Percentiles rank a stretch among this genome's conserved stretches.
phyloP scores from a whole-genome alignment of 2,113 vertebrate species.

The Nipponia nippon region DNA sequence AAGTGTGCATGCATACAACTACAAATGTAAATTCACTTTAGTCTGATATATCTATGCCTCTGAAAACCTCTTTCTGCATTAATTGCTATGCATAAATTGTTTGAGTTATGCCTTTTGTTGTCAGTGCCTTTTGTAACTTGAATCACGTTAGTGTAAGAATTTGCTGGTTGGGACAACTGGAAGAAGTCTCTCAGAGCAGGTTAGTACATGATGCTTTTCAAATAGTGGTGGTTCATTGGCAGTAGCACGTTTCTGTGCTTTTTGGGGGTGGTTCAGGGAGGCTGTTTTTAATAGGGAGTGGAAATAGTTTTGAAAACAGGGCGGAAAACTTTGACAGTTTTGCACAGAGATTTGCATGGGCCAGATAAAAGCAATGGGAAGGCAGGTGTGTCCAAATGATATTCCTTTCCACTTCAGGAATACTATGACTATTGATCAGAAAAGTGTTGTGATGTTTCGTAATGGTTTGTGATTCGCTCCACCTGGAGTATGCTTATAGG shows the following conservation, averaged over 20 bases:
- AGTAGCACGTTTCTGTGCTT: background rate
- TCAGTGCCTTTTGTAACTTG: background rate
- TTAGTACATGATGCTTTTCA: background rate
- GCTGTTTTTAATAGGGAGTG: background rate
- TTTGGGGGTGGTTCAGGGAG: background rate
- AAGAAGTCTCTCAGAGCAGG: background rate
- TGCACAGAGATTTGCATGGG: background rate
- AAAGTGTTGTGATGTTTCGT: background rate
- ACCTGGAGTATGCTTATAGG: background rate
- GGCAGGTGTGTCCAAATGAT: background rate
- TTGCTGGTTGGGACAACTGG: background rate
- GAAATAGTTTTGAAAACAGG: background rate
- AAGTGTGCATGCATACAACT: background rate
- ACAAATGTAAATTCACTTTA: background rate
- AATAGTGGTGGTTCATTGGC: background rate
- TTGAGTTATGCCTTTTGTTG: background rate
- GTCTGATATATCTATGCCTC: background rate
- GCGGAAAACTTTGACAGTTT: background rate
- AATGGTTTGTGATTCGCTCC: background rate
- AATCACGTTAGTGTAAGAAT: background rate
- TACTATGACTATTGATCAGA: background rate
- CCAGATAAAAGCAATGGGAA: background rate
- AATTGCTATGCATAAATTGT: background rate
- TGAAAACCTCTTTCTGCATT: background rate
- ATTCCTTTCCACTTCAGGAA: background rate